Conservation (phyloP, 2,888 invertebrate species). For the Onthophagus sagittarius region DNA sequence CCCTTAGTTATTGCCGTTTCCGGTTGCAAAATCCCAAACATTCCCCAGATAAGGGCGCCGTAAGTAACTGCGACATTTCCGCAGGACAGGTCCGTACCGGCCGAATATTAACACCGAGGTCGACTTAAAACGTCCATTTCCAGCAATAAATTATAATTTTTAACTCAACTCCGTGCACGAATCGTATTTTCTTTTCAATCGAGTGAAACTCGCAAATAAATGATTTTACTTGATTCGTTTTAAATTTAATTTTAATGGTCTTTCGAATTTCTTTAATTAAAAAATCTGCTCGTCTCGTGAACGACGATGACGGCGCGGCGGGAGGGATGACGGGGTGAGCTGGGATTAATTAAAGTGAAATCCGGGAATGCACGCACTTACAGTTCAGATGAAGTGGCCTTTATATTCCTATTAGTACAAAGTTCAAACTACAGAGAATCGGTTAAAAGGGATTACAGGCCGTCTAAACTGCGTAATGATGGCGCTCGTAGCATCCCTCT, state of each 20-base stretch:
- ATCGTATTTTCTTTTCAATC: too few relatives aligned
- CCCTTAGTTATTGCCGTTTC: slow-evolving; percentile 30
- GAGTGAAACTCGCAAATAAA: too few relatives aligned
- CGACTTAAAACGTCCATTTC: background rate
- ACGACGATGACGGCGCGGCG: background rate
- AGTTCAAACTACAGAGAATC: background rate
- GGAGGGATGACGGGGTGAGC: background rate
- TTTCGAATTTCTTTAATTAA: too few relatives aligned
- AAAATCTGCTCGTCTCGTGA: too few relatives aligned
- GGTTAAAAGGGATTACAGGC: background rate
- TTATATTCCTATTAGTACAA: background rate
- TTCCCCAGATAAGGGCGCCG: slow-evolving; percentile 30
- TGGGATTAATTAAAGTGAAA: background rate
- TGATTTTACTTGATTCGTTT: too few relatives aligned
- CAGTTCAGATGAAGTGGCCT: background rate
- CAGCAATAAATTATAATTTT: background rate
- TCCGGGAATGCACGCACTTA: background rate
- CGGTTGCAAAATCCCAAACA: slow-evolving; percentile 30
- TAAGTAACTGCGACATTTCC: slow-evolving; percentile 21
- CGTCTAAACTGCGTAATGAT: background rate
- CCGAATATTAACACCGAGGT: background rate
- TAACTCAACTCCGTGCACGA: background rate
- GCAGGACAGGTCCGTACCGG: background rate
- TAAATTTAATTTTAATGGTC: too few relatives aligned
- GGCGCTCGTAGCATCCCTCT: background rate